Conservation (phyloP, 2,113 vertebrate genomes). For the Macquaria australasica region DNA sequence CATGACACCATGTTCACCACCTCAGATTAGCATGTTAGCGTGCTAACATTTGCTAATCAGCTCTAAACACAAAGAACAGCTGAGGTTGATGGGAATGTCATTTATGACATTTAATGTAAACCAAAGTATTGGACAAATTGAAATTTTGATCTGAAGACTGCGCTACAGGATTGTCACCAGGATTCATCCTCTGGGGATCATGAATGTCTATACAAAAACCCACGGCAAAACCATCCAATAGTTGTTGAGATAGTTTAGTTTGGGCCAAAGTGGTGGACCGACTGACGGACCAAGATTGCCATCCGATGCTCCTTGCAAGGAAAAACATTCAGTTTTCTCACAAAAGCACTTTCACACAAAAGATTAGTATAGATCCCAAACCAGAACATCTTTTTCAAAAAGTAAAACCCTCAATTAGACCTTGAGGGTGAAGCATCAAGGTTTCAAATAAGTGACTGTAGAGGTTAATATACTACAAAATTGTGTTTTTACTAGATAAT, state of each 20-base stretch:
- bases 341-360: no score
- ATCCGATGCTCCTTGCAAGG: not conserved
- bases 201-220: not conserved
- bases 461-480: no score
- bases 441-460: no score
- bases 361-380: no score
- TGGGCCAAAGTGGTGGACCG: not conserved
- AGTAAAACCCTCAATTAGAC: no score
- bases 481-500: no score
- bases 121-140: no score
- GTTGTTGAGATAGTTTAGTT: not conserved
- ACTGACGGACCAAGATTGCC: not conserved
- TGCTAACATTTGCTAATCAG: not conserved
- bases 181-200: not conserved
- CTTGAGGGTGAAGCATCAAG: no score
- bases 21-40: not conserved
- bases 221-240: not conserved
- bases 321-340: not conserved
- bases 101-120: no score
- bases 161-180: not conserved
- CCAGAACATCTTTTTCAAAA: no score
- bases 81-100: no score
- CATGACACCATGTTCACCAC: not conserved
- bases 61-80: no score
- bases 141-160: not conserved